Percentiles rank a stretch among this genome's conserved stretches.
phyloP scores from a whole-genome alignment of 2,888 invertebrate species.

The Peribatodes rhomboidaria region DNA sequence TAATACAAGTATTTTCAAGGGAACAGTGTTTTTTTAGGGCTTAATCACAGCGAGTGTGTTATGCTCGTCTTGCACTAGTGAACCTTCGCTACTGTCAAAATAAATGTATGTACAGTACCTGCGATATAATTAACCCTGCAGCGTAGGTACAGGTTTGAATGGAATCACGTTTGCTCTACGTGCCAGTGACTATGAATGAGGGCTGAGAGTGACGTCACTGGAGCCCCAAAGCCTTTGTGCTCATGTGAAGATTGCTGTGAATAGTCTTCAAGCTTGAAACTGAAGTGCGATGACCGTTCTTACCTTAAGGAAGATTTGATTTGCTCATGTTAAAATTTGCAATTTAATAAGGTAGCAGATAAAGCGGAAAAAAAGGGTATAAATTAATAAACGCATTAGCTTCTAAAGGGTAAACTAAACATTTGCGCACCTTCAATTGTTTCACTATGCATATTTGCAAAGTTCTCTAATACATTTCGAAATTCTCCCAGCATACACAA shows the following conservation, averaged over 20 bases:
- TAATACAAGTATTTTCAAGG: no score
- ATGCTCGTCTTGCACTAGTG: neutral
- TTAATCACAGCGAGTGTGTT: no score
- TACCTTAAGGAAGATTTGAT: neutral
- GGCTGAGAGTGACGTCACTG: slow-evolving; percentile 33
- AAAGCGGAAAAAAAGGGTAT: no score
- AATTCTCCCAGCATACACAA: slow-evolving; percentile 67
- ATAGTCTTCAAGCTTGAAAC: slow-evolving; percentile 16
- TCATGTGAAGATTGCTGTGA: slow-evolving; percentile 20
- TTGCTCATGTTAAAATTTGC: neutral
- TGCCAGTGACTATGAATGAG: slow-evolving; percentile 35
- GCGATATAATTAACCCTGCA: slow-evolving; percentile 41
- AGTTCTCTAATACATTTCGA: slow-evolving; percentile 68
- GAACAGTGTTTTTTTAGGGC: no score
- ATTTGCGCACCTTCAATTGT: slow-evolving; percentile 60
- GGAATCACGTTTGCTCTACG: slow-evolving; percentile 37
- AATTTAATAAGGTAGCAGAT: no score
- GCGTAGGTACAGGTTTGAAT: slow-evolving; percentile 31
- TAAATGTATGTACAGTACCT: slow-evolving; percentile 8
- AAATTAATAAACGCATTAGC: slow-evolving; percentile 4
- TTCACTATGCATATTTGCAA: slow-evolving; percentile 67
- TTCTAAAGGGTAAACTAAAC: slow-evolving; percentile 41
- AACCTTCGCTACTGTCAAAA: slow-evolving; percentile 5
- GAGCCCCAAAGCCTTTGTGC: slow-evolving; percentile 28
- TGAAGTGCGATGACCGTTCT: slow-evolving; percentile 9